Percentiles rank a stretch among this genome's conserved stretches.
Evolutionary conservation across 1,140 invertebrate genomes (phyloP).

Genomic region (Andrena cerasifolii): DNA sequence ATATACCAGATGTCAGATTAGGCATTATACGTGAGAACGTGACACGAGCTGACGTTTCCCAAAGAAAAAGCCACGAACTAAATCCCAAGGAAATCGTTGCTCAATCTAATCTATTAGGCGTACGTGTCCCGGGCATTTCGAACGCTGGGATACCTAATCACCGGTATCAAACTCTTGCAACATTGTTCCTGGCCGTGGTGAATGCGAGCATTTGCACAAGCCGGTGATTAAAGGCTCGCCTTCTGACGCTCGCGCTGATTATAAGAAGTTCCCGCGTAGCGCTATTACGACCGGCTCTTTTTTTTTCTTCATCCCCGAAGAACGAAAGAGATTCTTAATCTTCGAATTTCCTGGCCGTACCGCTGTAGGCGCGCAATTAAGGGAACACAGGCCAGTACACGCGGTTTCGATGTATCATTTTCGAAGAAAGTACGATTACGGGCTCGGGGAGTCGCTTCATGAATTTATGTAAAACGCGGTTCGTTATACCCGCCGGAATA

Average conservation of each 20-base stretch:
- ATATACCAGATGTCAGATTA: neutral
- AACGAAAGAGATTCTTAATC: neutral
- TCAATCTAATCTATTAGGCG: neutral
- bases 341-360: neutral
- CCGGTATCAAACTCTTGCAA: conserved; percentile 24
- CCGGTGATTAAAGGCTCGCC: conserved; percentile 31
- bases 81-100: neutral
- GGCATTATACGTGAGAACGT: neutral
- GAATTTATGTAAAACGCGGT: neutral
- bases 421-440: neutral
- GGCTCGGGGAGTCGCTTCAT: neutral
- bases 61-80: neutral
- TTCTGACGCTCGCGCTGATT: conserved; percentile 30
- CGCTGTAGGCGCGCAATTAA: conserved; percentile 2
- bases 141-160: neutral
- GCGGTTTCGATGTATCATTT: neutral
- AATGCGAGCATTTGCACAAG: conserved; percentile 43
- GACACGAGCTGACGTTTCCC: neutral
- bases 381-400: neutral
- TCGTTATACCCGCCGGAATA: neutral
- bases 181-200: conserved; percentile 5
- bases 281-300: neutral
- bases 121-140: neutral
- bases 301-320: conserved; percentile 26
- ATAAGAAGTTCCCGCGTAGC: conserved; percentile 37